Percentiles rank a stretch among this genome's conserved stretches.
phyloP scores from a whole-genome alignment of 1,140 invertebrate species.

The Episyrphus balteatus region DNA sequence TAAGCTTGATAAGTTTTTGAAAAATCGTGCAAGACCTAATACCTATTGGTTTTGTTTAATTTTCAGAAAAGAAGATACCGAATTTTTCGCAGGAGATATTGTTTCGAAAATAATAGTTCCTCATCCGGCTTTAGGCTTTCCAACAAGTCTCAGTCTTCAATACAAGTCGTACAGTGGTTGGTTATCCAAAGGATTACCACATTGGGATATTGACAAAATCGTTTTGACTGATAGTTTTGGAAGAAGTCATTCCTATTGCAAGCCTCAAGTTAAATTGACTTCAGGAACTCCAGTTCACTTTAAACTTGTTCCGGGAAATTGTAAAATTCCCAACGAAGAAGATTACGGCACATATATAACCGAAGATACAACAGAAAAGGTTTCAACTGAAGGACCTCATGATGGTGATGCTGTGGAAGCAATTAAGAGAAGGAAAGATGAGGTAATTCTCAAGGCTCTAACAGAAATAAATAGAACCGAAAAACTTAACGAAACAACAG shows the following conservation, averaged over 20 bases:
- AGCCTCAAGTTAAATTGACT: conserved; percentile 59
- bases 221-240: conserved; percentile 76
- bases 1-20: conserved; percentile 34
- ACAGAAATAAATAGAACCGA: too few relatives aligned
- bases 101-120: conserved; percentile 75
- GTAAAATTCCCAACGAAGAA: conserved; percentile 45
- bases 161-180: conserved; percentile 86
- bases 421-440: conserved; percentile 2
- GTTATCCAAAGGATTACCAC: conserved; percentile 71
- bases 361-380: conserved; percentile 1
- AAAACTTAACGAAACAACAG: conserved; percentile 26
- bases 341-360: conserved; percentile 29
- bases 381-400: conserved; percentile 5
- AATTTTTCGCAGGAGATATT: conserved; percentile 56
- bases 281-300: conserved; percentile 59
- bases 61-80: conserved; percentile 63
- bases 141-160: conserved; percentile 57
- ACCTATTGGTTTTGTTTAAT: neutral
- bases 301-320: conserved; percentile 64
- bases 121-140: conserved; percentile 68
- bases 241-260: conserved; percentile 68
- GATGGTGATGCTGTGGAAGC: conserved; percentile 9
- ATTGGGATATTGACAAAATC: conserved; percentile 73
- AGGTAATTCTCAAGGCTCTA: too few relatives aligned
- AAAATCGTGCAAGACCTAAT: neutral